Evolutionary conservation across 2,797 vertebrate genomes (phyloP).

Genomic region (Agapornis canus): DNA sequence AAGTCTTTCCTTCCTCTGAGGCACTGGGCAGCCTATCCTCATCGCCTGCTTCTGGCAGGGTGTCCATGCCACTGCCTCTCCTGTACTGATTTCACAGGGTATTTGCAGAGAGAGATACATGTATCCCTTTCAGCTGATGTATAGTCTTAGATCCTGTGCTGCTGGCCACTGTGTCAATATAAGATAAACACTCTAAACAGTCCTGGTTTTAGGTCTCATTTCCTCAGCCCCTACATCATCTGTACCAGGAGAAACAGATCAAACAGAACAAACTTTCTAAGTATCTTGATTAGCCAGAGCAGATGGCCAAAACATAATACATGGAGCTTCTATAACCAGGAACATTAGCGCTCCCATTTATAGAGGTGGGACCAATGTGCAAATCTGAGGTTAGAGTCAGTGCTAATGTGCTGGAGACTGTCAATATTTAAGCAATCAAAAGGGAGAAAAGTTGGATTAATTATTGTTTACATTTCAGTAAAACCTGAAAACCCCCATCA

Average conservation of each 20-base stretch:
- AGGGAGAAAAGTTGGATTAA: slow-evolving; percentile 32
- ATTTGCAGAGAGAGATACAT: not conserved
- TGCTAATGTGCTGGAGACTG: slow-evolving; percentile 38
- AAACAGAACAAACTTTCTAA: slow-evolving; percentile 24
- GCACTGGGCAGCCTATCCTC: not conserved
- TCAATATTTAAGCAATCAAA: slow-evolving; percentile 65
- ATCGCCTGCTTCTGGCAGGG: not conserved
- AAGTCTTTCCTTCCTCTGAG: not conserved
- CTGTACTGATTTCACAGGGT: not conserved
- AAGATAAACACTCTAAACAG: not conserved
- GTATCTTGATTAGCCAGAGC: slow-evolving; percentile 27
- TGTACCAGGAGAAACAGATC: not conserved
- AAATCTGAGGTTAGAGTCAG: not conserved
- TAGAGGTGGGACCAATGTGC: not conserved
- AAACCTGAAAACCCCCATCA: slow-evolving; percentile 16
- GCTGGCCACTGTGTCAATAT: not conserved
- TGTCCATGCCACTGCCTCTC: not conserved
- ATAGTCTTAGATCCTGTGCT: not conserved
- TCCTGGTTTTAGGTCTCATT: not conserved
- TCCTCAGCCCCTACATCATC: not conserved
- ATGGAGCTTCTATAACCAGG: not conserved
- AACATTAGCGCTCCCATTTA: not conserved
- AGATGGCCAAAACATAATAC: slow-evolving; percentile 44
- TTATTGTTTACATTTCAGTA: slow-evolving; percentile 50
- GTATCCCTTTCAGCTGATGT: not conserved